Base-by-base conservation (phyloP, 2,888 invertebrate species). In the Carcina quercana region DNA sequence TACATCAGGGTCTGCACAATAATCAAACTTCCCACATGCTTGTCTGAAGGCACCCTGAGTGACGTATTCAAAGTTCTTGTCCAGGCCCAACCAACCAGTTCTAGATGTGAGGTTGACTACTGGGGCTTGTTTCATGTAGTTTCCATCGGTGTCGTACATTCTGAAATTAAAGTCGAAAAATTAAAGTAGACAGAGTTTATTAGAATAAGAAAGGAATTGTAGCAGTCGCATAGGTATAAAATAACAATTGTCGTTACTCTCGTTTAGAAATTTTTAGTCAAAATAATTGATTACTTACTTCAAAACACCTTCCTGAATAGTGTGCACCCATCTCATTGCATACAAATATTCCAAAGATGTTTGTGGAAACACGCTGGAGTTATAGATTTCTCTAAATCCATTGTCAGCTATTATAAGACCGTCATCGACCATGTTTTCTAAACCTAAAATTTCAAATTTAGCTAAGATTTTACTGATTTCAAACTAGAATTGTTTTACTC, bases 11-110 rank as follows among this genome's bases (percentile, higher is more conserved):
- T 31, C 31, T 8, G 19, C 25, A 2, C 19, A 25, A n/a, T 31
- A 19, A 13, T 31, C 31, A 14, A 10, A 5, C 13, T 45, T 51
- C 0, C 44, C 59, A 13, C 47, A 37, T 0, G 50, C 38, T 30
- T 61, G 63, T 34, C 56, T 51, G 19, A 58, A 49, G 5, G 42
- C 42, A 2, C 61, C 60, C 17, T 58, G 59, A 3, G 62, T 62
- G 2, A 59, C 42, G 2, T 36, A 31, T 10, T 51, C 57, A 0
- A 61, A 22, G n/a, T 48, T 42, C 6, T 52, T 43, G 3, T 59
- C 58, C 2, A 42, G 35, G 2, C 47, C 43, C 3, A 50, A 34
- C 3, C 32, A 54, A 0, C 61, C 67, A 1, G 56, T 58, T 30
- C 56, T 46, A 0, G 59, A 39, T 0, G 64, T 64, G 12, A 56